Conservation (phyloP, 2,888 invertebrate species). For the Phorcus lineatus region DNA sequence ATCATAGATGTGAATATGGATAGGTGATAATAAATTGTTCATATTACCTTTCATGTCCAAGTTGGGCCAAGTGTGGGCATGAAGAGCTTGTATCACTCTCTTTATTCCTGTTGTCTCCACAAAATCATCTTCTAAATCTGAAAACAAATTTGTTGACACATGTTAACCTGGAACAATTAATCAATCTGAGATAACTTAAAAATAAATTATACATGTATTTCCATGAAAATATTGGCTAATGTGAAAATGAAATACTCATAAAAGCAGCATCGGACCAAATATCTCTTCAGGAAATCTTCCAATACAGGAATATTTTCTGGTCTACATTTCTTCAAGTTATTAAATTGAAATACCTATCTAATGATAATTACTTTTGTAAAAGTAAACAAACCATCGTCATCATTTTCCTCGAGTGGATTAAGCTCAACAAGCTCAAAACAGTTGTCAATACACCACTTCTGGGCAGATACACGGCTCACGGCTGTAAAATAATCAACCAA, state of each 20-base stretch:
- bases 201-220: not conserved
- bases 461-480: conserved; percentile 53
- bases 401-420: conserved; percentile 77
- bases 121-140: conserved; percentile 76
- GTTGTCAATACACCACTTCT: conserved; percentile 82
- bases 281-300: too few species aligned
- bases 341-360: too few species aligned
- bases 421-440: conserved; percentile 84
- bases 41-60: conserved; percentile 80
- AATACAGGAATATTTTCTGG: too few species aligned
- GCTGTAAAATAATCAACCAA: conserved; percentile 49
- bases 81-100: conserved; percentile 83
- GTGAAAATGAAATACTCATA: too few species aligned
- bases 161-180: not conserved
- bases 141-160: not conserved
- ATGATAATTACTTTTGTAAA: too few species aligned
- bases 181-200: not conserved
- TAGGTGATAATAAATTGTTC: too few species aligned
- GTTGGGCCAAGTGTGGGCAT: conserved; percentile 85
- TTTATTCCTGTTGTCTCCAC: conserved; percentile 82
- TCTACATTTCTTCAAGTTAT: too few species aligned
- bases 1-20: too few species aligned
- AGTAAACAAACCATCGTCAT: conserved; percentile 68
- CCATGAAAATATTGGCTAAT: too few species aligned
- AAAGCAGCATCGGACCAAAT: too few species aligned